Evolutionary conservation across 2,797 vertebrate species (phyloP).

Genomic region (Xenentodon cancila): DNA sequence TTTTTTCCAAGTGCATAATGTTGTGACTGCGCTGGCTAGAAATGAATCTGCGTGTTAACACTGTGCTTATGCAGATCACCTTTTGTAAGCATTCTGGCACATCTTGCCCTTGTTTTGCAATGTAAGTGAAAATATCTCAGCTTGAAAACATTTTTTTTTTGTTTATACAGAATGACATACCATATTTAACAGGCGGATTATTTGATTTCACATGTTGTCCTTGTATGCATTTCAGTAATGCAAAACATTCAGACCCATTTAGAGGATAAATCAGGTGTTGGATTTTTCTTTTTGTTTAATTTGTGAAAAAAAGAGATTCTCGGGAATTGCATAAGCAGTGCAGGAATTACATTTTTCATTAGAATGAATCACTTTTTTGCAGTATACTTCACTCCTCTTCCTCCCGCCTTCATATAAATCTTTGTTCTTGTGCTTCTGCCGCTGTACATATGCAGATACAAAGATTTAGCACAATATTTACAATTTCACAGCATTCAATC

Average conservation of each 20-base stretch:
- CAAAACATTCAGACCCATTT: conserved; percentile 39
- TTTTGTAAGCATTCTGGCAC: conserved; percentile 40
- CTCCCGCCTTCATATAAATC: no score
- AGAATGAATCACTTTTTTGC: background rate
- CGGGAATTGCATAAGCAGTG: conserved; percentile 2
- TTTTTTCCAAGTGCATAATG: conserved; percentile 44
- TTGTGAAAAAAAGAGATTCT: background rate
- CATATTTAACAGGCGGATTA: conserved; percentile 53
- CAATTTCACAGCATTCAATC: no score
- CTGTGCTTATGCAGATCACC: conserved; percentile 48
- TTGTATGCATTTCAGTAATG: conserved; percentile 42
- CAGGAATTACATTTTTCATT: conserved; percentile 2
- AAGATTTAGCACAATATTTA: no score
- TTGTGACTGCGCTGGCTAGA: conserved; percentile 48
- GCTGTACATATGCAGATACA: no score
- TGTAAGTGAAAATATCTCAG: conserved; percentile 28
- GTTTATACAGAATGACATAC: conserved; percentile 45
- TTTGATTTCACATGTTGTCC: conserved; percentile 52
- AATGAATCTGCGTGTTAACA: conserved; percentile 39
- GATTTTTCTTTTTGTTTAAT: conserved; percentile 1
- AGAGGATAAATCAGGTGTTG: conserved; percentile 14
- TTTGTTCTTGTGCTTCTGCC: no score
- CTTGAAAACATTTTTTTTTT: conserved; percentile 29
- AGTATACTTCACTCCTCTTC: no score
- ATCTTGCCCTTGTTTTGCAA: conserved; percentile 45